Conservation (phyloP, 2,797 vertebrate genomes). For the Micromesistius poutassou region DNA sequence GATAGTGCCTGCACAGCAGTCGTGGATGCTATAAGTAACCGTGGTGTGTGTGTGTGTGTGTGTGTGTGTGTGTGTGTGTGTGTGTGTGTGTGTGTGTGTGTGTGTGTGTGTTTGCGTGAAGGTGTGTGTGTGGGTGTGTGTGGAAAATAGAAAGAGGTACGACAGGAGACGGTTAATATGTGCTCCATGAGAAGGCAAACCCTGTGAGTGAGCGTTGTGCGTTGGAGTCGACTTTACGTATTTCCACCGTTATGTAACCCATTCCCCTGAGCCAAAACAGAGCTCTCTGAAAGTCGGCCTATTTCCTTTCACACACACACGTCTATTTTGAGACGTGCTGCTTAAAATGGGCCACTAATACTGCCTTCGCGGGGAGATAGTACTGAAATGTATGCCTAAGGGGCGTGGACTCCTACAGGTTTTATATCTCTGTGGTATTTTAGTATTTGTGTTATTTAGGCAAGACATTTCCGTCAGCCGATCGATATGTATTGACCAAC, state of each 20-base stretch:
- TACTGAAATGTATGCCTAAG: constrained; percentile 18
- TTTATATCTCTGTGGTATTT: constrained; percentile 23
- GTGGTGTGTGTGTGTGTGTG: neutral
- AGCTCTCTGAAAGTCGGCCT: constrained; percentile 50
- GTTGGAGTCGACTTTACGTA: constrained; percentile 24
- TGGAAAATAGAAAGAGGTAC: neutral
- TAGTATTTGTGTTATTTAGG: too few species aligned
- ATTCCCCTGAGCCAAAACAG: constrained; percentile 49
- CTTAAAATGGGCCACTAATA: constrained; percentile 51
- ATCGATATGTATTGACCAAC: too few species aligned
- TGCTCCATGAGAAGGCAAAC: constrained; percentile 11
- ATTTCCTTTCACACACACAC: constrained; percentile 28
- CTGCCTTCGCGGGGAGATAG: constrained; percentile 27
- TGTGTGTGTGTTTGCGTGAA: neutral
- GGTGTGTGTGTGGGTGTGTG: neutral
- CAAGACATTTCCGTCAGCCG: too few species aligned
- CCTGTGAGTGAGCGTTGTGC: too few species aligned
- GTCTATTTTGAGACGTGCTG: constrained; percentile 52
- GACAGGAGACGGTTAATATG: neutral
- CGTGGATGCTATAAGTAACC: neutral
- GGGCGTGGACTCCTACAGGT: constrained; percentile 34
- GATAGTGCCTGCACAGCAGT: neutral
- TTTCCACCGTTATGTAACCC: constrained; percentile 58
- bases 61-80: neutral
- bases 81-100: neutral